Conservation (phyloP, 1,140 invertebrate genomes). For the Epicauta chinensis region DNA sequence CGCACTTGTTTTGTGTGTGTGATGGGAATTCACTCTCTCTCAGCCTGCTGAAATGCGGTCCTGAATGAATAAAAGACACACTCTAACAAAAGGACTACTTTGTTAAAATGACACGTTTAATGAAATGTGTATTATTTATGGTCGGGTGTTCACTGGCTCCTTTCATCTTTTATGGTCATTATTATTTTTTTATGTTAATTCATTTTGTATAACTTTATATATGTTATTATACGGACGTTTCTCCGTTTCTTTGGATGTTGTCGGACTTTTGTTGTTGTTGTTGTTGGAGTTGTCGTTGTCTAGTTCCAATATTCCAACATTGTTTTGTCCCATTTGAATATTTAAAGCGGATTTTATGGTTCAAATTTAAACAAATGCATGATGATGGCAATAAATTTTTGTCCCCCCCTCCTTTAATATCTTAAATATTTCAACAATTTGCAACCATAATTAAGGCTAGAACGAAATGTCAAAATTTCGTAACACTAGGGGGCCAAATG, state of each 20-base stretch:
- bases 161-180: slow-evolving; percentile 14
- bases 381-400: slow-evolving; percentile 1
- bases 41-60: slow-evolving; percentile 12
- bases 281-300: not conserved
- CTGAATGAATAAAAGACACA: slow-evolving; percentile 13
- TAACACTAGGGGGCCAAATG: slow-evolving; percentile 10
- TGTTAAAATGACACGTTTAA: slow-evolving; percentile 34
- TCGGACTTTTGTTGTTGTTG: not conserved
- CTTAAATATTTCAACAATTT: no score
- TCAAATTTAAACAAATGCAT: slow-evolving; percentile 8
- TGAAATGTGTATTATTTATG: slow-evolving; percentile 35
- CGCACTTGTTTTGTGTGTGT: slow-evolving; percentile 3
- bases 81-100: slow-evolving; percentile 29
- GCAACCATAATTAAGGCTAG: no score
- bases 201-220: slow-evolving; percentile 19
- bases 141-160: not conserved
- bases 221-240: slow-evolving; percentile 17
- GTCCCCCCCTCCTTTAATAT: slow-evolving; percentile 1
- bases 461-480: slow-evolving; percentile 7
- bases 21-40: slow-evolving; percentile 2
- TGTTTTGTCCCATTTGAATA: no score
- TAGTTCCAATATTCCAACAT: no score
- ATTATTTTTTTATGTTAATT: slow-evolving; percentile 32
- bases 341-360: no score
- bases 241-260: no score